Conservation (phyloP, 92 coral and sea anemone genomes). For the Desmophyllum pertusum region DNA sequence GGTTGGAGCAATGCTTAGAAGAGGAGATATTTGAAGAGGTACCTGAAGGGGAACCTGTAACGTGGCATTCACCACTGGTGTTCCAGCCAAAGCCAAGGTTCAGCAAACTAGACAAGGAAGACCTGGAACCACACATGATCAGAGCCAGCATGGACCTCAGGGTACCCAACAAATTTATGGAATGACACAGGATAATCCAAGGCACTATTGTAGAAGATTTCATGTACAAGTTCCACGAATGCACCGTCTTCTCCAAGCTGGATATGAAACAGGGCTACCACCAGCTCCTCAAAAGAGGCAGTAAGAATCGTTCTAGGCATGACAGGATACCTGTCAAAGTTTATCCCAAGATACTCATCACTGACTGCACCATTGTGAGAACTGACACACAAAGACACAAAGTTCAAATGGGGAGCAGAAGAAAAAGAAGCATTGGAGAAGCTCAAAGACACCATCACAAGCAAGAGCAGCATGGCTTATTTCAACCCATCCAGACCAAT, state of each 20-base stretch:
- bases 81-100: constrained; percentile 74
- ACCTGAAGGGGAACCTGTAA: constrained; percentile 66
- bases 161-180: constrained; percentile 66
- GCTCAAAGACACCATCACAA: constrained; percentile 55
- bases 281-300: constrained; percentile 63
- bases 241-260: constrained; percentile 62
- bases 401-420: constrained; percentile 51
- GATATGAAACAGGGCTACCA: constrained; percentile 75
- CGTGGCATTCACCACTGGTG: constrained; percentile 76
- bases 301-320: constrained; percentile 66
- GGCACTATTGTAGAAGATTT: constrained; percentile 72
- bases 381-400: constrained; percentile 55
- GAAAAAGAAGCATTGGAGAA: constrained; percentile 47
- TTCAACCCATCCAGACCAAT: constrained; percentile 51
- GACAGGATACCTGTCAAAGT: constrained; percentile 64
- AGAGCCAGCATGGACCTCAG: constrained; percentile 71
- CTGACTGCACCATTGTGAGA: constrained; percentile 51
- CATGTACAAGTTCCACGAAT: constrained; percentile 67
- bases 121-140: constrained; percentile 68
- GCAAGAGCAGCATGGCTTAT: constrained; percentile 48
- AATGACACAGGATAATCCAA: constrained; percentile 70
- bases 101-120: constrained; percentile 33
- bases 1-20: constrained; percentile 55
- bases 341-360: constrained; percentile 69
- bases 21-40: constrained; percentile 69